These are phyloP conservation scores for Euplexia lucipara DNA, from an alignment of 2,888 invertebrate species.

Conservation along the genomic window DNA sequence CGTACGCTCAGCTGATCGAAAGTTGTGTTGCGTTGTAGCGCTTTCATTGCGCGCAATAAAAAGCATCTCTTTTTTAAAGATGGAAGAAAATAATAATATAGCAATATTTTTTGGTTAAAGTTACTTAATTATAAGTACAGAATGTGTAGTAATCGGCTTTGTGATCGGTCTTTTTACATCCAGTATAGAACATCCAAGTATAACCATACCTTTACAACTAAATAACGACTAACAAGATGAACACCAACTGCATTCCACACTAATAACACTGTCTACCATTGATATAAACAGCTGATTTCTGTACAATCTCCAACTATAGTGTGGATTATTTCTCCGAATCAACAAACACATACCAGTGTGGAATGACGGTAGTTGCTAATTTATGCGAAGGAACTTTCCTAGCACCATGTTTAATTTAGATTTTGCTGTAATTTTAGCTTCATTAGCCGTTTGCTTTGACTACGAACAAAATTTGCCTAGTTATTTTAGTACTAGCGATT, in stretches of 20 bases:
- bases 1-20: no score
- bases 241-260: background rate
- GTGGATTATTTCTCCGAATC: constrained; percentile 35
- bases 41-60: no score
- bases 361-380: constrained; percentile 28
- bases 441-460: constrained; percentile 2
- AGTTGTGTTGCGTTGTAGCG: no score
- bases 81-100: no score
- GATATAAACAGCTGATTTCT: constrained; percentile 41
- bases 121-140: no score
- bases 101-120: no score
- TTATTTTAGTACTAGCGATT: constrained; percentile 24
- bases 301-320: constrained; percentile 33
- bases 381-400: constrained; percentile 15
- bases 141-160: no score
- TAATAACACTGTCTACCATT: constrained; percentile 7
- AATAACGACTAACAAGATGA: constrained; percentile 23
- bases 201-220: background rate
- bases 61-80: no score
- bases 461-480: constrained; percentile 13
- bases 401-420: constrained; percentile 1
- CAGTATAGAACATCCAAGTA: background rate
- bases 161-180: no score
- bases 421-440: constrained; percentile 16
- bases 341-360: constrained; percentile 22